A percentile compares a stretch with the other conserved stretches of the same genome.
These are phyloP conservation scores for Chelonus formosanus DNA, from an alignment of 2,888 invertebrate species.

Conservation along the genomic window DNA sequence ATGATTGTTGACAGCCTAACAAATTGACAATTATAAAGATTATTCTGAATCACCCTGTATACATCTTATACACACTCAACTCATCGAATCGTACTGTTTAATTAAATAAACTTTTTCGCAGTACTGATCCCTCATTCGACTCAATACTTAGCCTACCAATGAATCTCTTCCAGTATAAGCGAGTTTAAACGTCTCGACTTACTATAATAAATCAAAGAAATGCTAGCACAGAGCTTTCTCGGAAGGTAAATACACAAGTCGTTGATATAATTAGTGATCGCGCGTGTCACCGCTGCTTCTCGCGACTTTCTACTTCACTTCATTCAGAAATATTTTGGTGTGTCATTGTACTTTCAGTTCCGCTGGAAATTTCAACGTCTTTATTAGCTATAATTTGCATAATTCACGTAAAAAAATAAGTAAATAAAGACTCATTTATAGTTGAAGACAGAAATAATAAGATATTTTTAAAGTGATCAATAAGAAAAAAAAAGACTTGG, in stretches of 20 bases:
- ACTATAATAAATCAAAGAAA: conserved; percentile 44
- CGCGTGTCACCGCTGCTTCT: conserved; percentile 49
- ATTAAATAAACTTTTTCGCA: conserved; percentile 59
- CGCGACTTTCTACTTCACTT: too few species aligned
- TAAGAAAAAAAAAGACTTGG: background rate
- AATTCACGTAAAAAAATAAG: too few species aligned
- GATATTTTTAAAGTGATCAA: background rate
- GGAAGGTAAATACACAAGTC: conserved; percentile 53
- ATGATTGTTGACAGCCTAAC: too few species aligned
- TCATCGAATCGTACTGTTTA: conserved; percentile 45
- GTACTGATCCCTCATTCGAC: conserved; percentile 17
- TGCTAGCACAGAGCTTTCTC: conserved; percentile 45
- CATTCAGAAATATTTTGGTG: too few species aligned
- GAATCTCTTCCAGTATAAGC: conserved; percentile 12
- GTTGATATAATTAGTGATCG: conserved; percentile 60
- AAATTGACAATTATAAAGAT: too few species aligned
- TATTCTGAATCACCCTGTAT: background rate
- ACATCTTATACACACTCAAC: conserved; percentile 3
- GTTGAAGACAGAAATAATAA: background rate
- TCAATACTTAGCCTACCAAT: conserved; percentile 13
- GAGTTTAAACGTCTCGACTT: too few species aligned
- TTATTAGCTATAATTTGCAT: too few species aligned
- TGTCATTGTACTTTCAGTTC: background rate
- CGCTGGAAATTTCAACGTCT: background rate
- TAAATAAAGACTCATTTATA: too few species aligned